These are phyloP conservation scores for Troides helena DNA, from an alignment of 2,888 invertebrate genomes.

Conservation along the genomic window DNA sequence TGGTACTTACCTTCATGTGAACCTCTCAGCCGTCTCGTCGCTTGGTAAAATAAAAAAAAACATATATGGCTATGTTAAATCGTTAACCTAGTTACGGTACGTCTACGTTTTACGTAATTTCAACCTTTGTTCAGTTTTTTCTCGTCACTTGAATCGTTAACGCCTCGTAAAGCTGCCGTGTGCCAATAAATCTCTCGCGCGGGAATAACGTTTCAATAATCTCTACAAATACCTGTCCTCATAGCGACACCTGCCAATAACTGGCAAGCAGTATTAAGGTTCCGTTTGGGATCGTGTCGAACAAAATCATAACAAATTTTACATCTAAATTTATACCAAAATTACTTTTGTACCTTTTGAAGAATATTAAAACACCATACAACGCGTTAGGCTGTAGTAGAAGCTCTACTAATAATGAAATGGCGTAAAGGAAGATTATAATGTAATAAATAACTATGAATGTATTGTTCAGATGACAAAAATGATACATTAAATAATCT, in stretches of 20 bases:
- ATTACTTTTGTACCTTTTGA: neutral
- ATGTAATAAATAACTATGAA: no score
- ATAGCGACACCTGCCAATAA: constrained; percentile 28
- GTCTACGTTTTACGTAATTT: neutral
- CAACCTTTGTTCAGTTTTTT: neutral
- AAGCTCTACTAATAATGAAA: no score
- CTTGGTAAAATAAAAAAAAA: no score
- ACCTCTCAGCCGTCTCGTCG: no score
- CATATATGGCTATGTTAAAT: no score
- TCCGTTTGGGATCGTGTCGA: neutral
- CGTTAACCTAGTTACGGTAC: no score
- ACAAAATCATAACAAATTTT: neutral
- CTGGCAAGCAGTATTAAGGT: constrained; percentile 24
- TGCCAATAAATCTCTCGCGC: constrained; percentile 27
- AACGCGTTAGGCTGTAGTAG: no score
- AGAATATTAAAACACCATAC: no score
- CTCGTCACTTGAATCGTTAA: constrained; percentile 11
- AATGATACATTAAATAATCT: no score
- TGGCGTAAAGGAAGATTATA: no score
- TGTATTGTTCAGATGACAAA: no score
- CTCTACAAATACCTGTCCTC: constrained; percentile 29
- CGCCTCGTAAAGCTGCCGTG: constrained; percentile 2
- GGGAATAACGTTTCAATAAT: constrained; percentile 26
- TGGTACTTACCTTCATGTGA: no score
- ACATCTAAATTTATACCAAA: neutral